phyloP scores from a whole-genome alignment of 2,797 vertebrate species.

The Chelon labrosus region DNA sequence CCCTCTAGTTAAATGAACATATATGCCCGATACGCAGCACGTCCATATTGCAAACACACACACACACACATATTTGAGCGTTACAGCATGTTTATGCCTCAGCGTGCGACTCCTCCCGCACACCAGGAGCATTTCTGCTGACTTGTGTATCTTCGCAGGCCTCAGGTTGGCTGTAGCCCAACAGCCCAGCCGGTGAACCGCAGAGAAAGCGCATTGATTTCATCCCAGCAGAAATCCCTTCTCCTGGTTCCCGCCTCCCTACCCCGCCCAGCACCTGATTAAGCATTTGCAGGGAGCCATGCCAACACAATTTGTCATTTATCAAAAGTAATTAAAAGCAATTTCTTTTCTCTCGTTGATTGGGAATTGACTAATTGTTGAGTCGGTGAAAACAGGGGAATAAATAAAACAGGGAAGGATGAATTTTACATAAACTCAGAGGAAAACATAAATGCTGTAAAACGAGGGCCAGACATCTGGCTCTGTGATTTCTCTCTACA shows the following conservation, averaged over 20 bases:
- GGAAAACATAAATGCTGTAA: slow-evolving; percentile 78
- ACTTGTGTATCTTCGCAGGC: slow-evolving; percentile 70
- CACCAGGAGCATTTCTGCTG: slow-evolving; percentile 73
- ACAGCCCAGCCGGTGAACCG: slow-evolving; percentile 75
- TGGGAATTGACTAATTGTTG: slow-evolving; percentile 85
- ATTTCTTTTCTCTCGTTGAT: slow-evolving; percentile 85
- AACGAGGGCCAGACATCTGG: slow-evolving; percentile 82
- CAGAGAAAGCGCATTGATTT: slow-evolving; percentile 80
- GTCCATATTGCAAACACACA: slow-evolving; percentile 7
- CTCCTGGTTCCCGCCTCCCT: slow-evolving; percentile 54
- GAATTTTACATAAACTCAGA: slow-evolving; percentile 81
- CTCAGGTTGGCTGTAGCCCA: slow-evolving; percentile 77
- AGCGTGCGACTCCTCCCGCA: slow-evolving; percentile 50
- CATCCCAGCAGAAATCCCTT: slow-evolving; percentile 75
- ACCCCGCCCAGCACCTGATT: slow-evolving; percentile 74
- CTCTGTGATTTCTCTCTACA: slow-evolving; percentile 75
- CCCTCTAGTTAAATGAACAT: slow-evolving; percentile 22
- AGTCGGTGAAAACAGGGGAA: slow-evolving; percentile 75
- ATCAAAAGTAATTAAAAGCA: slow-evolving; percentile 89
- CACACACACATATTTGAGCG: slow-evolving; percentile 5
- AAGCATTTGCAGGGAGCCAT: slow-evolving; percentile 74
- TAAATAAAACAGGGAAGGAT: slow-evolving; percentile 79
- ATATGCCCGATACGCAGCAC: neutral
- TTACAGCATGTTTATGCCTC: slow-evolving; percentile 42
- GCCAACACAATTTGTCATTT: slow-evolving; percentile 87